Evolutionary conservation across 2,888 invertebrate species (phyloP), one percentile per base, ranked within the genome.

Genomic region (Spodoptera littoralis): DNA sequence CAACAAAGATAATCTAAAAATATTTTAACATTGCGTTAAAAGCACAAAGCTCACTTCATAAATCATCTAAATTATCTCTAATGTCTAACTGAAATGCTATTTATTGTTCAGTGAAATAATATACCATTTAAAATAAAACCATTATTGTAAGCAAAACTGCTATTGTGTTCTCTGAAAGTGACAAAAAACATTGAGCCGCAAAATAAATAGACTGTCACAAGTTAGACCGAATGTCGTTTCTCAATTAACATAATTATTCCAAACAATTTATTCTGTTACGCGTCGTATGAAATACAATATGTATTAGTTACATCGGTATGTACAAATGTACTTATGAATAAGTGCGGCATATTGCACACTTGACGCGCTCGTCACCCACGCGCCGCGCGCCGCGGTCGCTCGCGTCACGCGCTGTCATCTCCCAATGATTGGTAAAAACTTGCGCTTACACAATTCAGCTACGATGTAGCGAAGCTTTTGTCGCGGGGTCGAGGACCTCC

Each of bases 401-500:
- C 72, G 51, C 65, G 68, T 65, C 73, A 55, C 55, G 50, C 46
- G 57, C 63, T 69, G 76, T 70, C 74, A 78, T 77, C 76, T 70
- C 46, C 60, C 53, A 64, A 64, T 42, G 49, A 72, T 66, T 66
- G 67, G 62, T 71, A 73, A 78, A 73, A 76, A 75, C 48, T 66
- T 68, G 55, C 64, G 71, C 77, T 80, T 80, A 67, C 80, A 80
- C 77, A 80, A 80, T 69, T 58, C 63, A 53, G 60, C 60, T 66
- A 61, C 48, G 51, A 69, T 73, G 61, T 65, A 61, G 60, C 70
- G 42, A 11, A 75, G 70, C 77, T 79, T 77, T 80, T 69, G 71
- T 75, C 58, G 47, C 55, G 65, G 60, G 69, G 75, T 73, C 76
- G 70, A 76, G 64, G 70, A 76, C 70, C 70, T 76, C 63, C 51